Evolutionary conservation across 2,797 vertebrate genomes (phyloP).

Genomic region (Hemibagrus guttatus): DNA sequence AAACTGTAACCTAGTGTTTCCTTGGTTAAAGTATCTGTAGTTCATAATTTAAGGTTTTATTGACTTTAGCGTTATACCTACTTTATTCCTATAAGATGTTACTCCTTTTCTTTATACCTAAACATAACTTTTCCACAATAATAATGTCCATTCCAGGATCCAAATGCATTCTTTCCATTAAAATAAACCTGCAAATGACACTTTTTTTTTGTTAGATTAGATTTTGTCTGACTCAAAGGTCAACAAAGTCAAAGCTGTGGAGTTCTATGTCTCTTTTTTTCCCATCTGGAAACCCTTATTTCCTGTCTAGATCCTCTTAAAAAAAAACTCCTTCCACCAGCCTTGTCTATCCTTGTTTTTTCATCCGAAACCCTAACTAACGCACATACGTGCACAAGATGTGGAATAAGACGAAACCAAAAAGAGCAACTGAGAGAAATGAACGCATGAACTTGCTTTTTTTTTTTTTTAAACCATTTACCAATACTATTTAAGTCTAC

Average conservation of each 20-base stretch:
- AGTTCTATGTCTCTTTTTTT: constrained; percentile 23
- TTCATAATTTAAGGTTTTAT: neutral
- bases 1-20: neutral
- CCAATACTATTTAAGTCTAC: neutral
- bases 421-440: neutral
- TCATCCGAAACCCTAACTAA: constrained; percentile 1
- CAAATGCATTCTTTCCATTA: neutral
- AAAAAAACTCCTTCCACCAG: constrained; percentile 35
- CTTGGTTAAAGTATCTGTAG: neutral
- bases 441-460: neutral
- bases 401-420: neutral
- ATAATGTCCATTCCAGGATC: neutral
- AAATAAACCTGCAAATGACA: neutral
- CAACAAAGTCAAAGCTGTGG: constrained; percentile 31
- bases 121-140: neutral
- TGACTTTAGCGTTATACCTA: neutral
- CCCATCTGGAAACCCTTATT: constrained; percentile 50
- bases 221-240: neutral
- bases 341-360: neutral
- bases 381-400: constrained; percentile 27
- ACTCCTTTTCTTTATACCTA: neutral
- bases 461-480: neutral
- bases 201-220: too few relatives aligned
- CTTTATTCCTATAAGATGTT: neutral
- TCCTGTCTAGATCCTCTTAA: constrained; percentile 8